A percentile compares a stretch with the other conserved stretches of the same genome.
Evolutionary conservation across 1,140 invertebrate species (phyloP).

Genomic region (Ceratitis capitata): DNA sequence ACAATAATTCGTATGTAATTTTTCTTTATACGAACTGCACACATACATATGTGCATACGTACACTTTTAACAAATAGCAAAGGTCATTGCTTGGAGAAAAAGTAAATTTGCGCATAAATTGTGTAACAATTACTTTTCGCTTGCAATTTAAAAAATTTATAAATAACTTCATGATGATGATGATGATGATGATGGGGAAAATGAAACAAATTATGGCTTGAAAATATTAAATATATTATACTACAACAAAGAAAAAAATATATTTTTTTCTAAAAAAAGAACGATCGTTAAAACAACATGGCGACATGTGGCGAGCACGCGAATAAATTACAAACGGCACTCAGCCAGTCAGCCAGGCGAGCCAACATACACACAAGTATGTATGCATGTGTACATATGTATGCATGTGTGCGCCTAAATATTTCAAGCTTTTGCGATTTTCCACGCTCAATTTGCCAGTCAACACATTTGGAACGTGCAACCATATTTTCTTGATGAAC

Average conservation of each 20-base stretch:
- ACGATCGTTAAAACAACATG: constrained; percentile 18
- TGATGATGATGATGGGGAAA: too few relatives aligned
- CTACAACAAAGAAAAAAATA: neutral
- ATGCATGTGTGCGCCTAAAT: neutral
- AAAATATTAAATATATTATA: neutral
- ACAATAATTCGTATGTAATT: too few relatives aligned
- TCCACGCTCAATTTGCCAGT: constrained; percentile 34
- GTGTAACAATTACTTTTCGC: neutral
- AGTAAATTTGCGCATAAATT: neutral
- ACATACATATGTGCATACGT: neutral
- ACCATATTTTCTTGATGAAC: too few relatives aligned
- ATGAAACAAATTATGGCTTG: neutral
- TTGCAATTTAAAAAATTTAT: neutral
- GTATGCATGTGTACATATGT: neutral
- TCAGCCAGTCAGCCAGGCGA: neutral
- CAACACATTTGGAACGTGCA: constrained; percentile 22
- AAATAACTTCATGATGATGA: neutral
- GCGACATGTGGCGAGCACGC: constrained; percentile 32
- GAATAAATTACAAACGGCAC: neutral
- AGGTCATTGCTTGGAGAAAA: neutral
- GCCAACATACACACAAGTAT: neutral
- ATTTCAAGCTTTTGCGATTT: constrained; percentile 31
- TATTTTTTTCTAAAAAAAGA: neutral
- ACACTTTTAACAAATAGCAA: neutral
- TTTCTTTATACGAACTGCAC: too few relatives aligned